phyloP scores from a whole-genome alignment of 37 sponge, comb jelly and placozoan genomes.

The Aplysina aerophoba region DNA sequence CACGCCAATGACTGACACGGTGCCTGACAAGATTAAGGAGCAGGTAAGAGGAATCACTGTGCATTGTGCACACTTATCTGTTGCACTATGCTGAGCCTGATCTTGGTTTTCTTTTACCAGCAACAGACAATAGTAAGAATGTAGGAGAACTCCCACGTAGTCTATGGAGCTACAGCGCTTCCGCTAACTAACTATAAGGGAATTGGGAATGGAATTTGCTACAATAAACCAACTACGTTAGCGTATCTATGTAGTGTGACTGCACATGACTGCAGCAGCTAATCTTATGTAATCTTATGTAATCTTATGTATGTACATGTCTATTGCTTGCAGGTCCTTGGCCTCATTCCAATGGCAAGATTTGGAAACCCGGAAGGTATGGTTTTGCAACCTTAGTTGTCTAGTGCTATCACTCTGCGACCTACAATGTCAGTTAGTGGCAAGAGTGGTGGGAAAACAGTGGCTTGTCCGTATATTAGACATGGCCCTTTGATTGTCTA shows the following conservation, averaged over 20 bases:
- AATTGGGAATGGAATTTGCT: neutral
- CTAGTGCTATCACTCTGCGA: neutral
- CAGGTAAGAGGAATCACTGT: too few relatives aligned
- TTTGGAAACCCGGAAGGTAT: slow-evolving; percentile 66
- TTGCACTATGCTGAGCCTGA: too few relatives aligned
- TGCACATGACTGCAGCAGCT: neutral
- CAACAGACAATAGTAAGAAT: too few relatives aligned
- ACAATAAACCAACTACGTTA: too few relatives aligned
- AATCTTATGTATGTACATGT: too few relatives aligned
- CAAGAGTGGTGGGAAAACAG: neutral
- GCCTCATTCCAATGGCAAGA: slow-evolving; percentile 49
- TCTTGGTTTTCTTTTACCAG: too few relatives aligned
- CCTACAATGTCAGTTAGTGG: neutral
- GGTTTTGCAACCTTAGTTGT: neutral
- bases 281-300: neutral
- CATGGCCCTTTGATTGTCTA: neutral
- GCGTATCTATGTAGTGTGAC: neutral
- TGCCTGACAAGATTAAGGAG: slow-evolving; percentile 46
- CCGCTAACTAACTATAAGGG: neutral
- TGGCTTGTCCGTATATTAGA: neutral
- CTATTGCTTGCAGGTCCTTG: neutral
- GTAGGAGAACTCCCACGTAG: too few relatives aligned
- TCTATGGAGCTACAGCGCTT: too few relatives aligned
- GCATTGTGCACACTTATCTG: too few relatives aligned
- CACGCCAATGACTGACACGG: slow-evolving; percentile 58